Conservation (phyloP, 35 echinoderm and acorn worm genomes). For the Apostichopus californicus region DNA sequence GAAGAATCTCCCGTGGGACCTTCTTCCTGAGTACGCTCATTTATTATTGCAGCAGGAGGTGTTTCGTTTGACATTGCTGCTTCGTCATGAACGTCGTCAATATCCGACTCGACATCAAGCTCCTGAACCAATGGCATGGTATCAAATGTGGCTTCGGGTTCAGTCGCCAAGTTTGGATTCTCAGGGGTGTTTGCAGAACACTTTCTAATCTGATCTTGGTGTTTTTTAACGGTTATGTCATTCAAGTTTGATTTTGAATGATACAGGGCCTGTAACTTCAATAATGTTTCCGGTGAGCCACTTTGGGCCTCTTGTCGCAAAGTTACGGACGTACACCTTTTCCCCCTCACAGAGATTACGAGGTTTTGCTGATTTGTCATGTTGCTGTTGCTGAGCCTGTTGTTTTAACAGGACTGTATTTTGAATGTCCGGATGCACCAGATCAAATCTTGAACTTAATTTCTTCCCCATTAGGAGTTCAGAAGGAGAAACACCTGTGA, state of each 20-base stretch:
- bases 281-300: neutral
- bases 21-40: neutral
- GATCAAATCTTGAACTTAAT: constrained; percentile 25
- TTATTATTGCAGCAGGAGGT: neutral
- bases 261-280: neutral
- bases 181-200: neutral
- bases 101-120: neutral
- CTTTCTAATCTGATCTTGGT: constrained; percentile 34
- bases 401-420: constrained; percentile 29
- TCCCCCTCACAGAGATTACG: neutral
- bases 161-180: neutral
- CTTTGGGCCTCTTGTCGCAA: neutral
- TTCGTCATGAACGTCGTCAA: neutral
- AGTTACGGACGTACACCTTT: constrained; percentile 53
- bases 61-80: neutral
- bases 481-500: constrained; percentile 59
- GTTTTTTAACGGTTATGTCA: neutral
- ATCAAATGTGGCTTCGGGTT: neutral
- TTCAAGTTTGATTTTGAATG: constrained; percentile 2
- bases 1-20: neutral
- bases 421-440: constrained; percentile 49
- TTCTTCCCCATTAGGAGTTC: constrained; percentile 26
- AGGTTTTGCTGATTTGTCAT: constrained; percentile 25
- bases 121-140: neutral
- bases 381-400: constrained; percentile 23